Evolutionary conservation across 2,888 invertebrate species (phyloP).

Genomic region (Perdita meconis): DNA sequence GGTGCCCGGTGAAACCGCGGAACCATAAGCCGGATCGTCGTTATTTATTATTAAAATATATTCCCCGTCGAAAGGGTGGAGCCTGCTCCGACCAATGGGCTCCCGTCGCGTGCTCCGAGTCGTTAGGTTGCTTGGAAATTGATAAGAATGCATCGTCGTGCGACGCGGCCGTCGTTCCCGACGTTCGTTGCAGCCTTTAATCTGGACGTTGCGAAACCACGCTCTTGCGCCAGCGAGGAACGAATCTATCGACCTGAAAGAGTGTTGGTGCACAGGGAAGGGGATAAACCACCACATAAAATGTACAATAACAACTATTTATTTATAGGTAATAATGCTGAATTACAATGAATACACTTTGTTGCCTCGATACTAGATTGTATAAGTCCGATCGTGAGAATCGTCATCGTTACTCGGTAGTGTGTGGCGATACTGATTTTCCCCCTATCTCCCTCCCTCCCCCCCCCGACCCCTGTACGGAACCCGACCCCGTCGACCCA

Average conservation of each 20-base stretch:
- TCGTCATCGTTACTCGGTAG: slow-evolving; percentile 63
- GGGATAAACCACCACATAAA: neutral
- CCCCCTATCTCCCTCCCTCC: slow-evolving; percentile 24
- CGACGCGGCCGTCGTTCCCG: slow-evolving; percentile 49
- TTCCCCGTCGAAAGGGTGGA: slow-evolving; percentile 78
- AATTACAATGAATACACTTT: slow-evolving; percentile 84
- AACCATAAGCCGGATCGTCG: slow-evolving; percentile 67
- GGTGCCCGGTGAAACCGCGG: slow-evolving; percentile 17
- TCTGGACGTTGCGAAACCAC: slow-evolving; percentile 38
- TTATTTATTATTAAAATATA: slow-evolving; percentile 81
- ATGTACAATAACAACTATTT: slow-evolving; percentile 84
- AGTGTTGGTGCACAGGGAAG: neutral
- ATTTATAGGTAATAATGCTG: slow-evolving; percentile 84
- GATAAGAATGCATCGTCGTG: slow-evolving; percentile 80
- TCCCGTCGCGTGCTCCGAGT: slow-evolving; percentile 79
- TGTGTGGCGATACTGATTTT: slow-evolving; percentile 53
- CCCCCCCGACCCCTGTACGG: slow-evolving; percentile 48
- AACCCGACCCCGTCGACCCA: slow-evolving; percentile 42
- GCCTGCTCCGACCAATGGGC: slow-evolving; percentile 77
- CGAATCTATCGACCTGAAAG: slow-evolving; percentile 35
- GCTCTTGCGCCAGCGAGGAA: slow-evolving; percentile 27
- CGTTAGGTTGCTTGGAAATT: slow-evolving; percentile 80
- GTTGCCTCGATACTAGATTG: slow-evolving; percentile 83
- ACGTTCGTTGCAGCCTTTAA: slow-evolving; percentile 41
- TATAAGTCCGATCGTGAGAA: slow-evolving; percentile 76